Evolutionary conservation across 1,140 invertebrate species (phyloP).

Genomic region (Trinorchestia longiramus): DNA sequence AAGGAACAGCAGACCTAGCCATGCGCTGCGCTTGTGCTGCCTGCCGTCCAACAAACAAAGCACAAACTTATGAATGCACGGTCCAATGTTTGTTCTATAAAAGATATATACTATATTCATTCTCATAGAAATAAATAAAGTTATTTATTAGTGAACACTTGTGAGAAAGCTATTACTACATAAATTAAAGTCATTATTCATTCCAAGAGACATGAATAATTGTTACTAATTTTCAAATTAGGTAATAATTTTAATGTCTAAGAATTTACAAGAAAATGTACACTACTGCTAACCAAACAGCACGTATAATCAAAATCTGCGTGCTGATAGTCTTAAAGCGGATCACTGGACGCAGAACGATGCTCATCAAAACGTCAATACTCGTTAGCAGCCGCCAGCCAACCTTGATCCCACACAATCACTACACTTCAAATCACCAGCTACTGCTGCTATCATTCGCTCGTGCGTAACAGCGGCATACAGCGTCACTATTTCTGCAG

Average conservation of each 20-base stretch:
- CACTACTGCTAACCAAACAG: not conserved
- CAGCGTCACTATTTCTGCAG: no score
- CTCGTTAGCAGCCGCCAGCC: not conserved
- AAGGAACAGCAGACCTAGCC: conserved; percentile 77
- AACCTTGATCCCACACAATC: not conserved
- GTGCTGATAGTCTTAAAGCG: not conserved
- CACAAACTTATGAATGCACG: not conserved
- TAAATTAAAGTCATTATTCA: not conserved
- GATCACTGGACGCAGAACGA: not conserved
- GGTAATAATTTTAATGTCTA: not conserved
- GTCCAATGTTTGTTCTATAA: no score
- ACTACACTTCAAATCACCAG: no score
- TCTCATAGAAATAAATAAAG: not conserved
- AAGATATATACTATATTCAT: no score
- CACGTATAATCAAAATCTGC: not conserved
- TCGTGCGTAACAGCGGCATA: no score
- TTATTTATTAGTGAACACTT: not conserved
- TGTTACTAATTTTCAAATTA: not conserved
- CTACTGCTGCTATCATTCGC: no score
- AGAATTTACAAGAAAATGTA: not conserved
- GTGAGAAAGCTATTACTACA: not conserved
- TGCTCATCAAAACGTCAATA: not conserved
- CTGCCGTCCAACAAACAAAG: conserved; percentile 22
- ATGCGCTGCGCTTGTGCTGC: conserved; percentile 69
- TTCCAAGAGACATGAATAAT: not conserved